These are phyloP conservation scores for Megaceryle maxima DNA, from an alignment of 2,113 vertebrate species.

Conservation along the genomic window DNA sequence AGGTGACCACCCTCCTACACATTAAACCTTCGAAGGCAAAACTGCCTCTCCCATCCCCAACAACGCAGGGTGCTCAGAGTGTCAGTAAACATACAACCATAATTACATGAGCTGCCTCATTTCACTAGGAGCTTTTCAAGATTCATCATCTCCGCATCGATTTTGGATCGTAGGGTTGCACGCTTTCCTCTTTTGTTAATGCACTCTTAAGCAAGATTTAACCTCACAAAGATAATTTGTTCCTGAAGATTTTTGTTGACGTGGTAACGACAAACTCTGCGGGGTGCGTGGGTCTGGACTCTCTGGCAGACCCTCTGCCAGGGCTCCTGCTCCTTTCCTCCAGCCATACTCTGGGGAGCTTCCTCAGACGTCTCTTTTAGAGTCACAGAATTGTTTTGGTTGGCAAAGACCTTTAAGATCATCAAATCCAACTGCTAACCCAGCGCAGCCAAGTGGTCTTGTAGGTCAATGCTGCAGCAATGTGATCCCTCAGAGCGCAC, in stretches of 20 bases:
- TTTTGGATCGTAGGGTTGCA: not conserved
- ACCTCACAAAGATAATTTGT: not conserved
- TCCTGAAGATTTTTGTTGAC: not conserved
- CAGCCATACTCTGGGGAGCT: not conserved
- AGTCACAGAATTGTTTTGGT: not conserved
- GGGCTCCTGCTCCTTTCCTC: not conserved
- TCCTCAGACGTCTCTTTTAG: too few species aligned
- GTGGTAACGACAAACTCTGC: not conserved
- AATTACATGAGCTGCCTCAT: not conserved
- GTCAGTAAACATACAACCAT: not conserved
- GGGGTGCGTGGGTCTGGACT: too few species aligned
- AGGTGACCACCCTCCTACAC: not conserved
- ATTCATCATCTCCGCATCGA: not conserved
- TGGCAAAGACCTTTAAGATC: not conserved
- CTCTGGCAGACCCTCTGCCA: rapidly evolving
- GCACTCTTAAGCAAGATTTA: not conserved
- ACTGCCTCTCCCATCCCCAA: not conserved
- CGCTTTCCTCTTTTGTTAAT: not conserved
- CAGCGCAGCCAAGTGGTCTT: not conserved
- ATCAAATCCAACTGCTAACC: not conserved
- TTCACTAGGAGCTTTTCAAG: not conserved
- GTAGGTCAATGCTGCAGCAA: not conserved
- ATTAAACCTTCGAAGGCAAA: not conserved
- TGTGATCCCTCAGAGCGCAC: rapidly evolving
- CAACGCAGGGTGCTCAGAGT: not conserved